phyloP scores from a whole-genome alignment of 2,113 vertebrate species.

The Neolamprologus brichardi region DNA sequence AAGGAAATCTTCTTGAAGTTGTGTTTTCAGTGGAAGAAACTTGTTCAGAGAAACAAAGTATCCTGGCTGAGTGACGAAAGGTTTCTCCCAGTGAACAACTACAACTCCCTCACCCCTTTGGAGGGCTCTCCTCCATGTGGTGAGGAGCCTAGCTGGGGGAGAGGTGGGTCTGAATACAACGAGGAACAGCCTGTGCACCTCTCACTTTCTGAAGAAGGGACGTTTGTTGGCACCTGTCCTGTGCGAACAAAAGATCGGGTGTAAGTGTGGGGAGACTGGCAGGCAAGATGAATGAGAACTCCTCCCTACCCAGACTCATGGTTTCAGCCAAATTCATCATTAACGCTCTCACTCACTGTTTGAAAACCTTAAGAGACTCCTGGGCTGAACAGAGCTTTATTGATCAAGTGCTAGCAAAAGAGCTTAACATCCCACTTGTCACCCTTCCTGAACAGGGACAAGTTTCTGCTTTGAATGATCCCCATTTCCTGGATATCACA shows the following conservation, averaged over 20 bases:
- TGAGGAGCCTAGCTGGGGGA: accelerated
- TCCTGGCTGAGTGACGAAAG: background rate
- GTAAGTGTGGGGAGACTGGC: background rate
- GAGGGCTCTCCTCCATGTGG: background rate
- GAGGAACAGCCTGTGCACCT: background rate
- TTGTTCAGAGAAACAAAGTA: background rate
- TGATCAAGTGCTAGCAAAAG: accelerated
- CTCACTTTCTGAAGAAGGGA: background rate
- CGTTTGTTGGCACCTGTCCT: accelerated
- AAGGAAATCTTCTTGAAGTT: background rate
- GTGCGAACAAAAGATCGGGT: accelerated
- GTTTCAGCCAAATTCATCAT: background rate
- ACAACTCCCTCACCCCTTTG: background rate
- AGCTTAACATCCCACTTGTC: background rate
- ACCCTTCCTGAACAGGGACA: background rate
- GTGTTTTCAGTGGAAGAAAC: background rate
- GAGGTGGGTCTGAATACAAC: accelerated
- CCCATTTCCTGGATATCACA: accelerated
- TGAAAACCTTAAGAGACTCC: background rate
- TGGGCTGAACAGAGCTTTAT: background rate
- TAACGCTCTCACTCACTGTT: accelerated
- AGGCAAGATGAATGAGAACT: background rate
- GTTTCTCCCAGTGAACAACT: background rate
- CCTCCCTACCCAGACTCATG: accelerated
- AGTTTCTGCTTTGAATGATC: accelerated